Base-by-base conservation (phyloP, 64 coral and sea anemone genomes). In the Pachyseris speciosa region DNA sequence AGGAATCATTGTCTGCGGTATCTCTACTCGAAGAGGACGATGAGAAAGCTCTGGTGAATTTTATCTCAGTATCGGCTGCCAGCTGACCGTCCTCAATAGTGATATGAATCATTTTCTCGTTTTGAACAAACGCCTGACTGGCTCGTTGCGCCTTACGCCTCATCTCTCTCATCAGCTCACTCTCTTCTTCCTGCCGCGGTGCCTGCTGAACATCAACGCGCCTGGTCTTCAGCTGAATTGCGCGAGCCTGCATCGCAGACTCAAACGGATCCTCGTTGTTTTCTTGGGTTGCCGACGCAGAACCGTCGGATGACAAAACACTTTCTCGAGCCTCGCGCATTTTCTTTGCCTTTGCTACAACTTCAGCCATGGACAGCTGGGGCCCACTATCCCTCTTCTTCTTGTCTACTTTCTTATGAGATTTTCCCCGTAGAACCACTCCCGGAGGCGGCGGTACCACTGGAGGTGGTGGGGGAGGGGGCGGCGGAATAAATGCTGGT, bases 331-430 rank as follows among this genome's bases (percentile, higher is more conserved):
- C 49, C 37, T 96, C 95, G 25, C 90, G 88, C 95, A 96, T 96
- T 75, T 74, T 89, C 47, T 96, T 96, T 25, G 95, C 95, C 50
- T 96, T 93, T 9, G 95, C 95, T 4, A 96, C 71, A n/a, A 96
- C 95, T 48, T 96, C 95, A 53, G 95, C 95, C 63, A 96, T 74
- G 3, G 95, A 96, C 10, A 86, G 64, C 29, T 91, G 53, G 7
- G 94, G 91, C 17, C 78, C 17, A 40, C 69, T 75, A 7, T 89
- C 60, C 41, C 67, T 76, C 61, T 89, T 90, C 31, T 96, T 93
- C 31, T 93, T 88, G 25, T 93, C 69, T 19, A 69, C 84, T 32
- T 76, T 86, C 73, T 92, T 92, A 6, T 73, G 80, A 7, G 43
- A 9, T 39, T 19, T 39, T 20, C 33, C 22, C 27, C 55, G 87